A percentile compares a stretch with the other conserved stretches of the same genome.
These are phyloP conservation scores for Ophion obscuratus DNA, from an alignment of 2,888 invertebrate species.

Conservation along the genomic window DNA sequence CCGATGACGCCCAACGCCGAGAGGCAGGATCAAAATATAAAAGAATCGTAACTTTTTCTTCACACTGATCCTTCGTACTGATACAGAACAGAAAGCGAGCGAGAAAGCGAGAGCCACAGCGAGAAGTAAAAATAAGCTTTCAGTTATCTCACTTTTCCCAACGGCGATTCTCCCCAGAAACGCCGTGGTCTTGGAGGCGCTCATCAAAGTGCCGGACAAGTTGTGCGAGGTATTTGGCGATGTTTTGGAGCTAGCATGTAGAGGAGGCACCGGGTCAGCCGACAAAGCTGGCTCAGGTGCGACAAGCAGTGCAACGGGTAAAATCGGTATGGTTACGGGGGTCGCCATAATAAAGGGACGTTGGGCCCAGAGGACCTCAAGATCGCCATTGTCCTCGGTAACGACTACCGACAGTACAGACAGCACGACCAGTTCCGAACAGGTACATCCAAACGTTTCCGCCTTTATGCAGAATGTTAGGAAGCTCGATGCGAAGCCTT, in stretches of 20 bases:
- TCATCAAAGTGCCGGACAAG: constrained; percentile 83
- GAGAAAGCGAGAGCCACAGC: constrained; percentile 2
- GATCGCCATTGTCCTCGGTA: constrained; percentile 78
- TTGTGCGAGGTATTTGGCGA: constrained; percentile 82
- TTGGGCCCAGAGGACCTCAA: constrained; percentile 78
- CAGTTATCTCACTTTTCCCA: background rate
- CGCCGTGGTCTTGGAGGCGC: constrained; percentile 77
- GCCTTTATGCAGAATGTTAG: background rate
- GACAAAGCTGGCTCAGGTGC: constrained; percentile 52
- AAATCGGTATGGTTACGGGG: constrained; percentile 78
- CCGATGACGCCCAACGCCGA: background rate
- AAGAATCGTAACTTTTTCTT: background rate
- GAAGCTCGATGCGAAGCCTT: no score
- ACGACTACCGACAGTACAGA: constrained; percentile 79
- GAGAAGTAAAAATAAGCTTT: background rate
- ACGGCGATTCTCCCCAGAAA: background rate
- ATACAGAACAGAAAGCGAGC: background rate
- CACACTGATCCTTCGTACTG: background rate
- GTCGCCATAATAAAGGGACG: constrained; percentile 79
- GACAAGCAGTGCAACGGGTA: constrained; percentile 70
- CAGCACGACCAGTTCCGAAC: constrained; percentile 80
- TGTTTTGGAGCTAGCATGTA: constrained; percentile 82
- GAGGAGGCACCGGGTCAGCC: constrained; percentile 71
- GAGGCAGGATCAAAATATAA: background rate
- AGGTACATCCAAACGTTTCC: background rate